A percentile compares a stretch with the other conserved stretches of the same genome.
Evolutionary conservation across 1,140 invertebrate genomes (phyloP).

Genomic region (Drosophila oshimai): DNA sequence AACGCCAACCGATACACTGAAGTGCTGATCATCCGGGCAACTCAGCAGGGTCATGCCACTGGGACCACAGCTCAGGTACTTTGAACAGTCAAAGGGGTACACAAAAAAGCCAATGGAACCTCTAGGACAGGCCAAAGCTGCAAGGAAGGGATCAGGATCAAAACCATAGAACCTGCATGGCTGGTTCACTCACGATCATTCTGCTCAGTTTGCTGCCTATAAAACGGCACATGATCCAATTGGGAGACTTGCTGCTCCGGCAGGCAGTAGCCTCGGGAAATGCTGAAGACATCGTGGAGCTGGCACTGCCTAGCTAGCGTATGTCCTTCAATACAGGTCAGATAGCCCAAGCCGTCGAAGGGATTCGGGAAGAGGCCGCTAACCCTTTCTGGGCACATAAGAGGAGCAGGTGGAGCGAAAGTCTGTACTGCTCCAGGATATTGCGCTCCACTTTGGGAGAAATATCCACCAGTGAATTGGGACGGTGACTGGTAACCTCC

Average conservation of each 20-base stretch:
- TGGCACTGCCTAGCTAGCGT: conserved; percentile 72
- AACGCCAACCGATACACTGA: conserved; percentile 39
- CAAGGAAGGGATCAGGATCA: not conserved
- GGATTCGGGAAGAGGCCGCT: conserved; percentile 80
- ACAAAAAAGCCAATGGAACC: conserved; percentile 84
- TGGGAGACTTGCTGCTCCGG: conserved; percentile 4
- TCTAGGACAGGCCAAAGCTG: conserved; percentile 79
- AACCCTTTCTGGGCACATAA: conserved; percentile 41
- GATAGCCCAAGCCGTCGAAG: conserved; percentile 85
- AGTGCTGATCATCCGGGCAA: conserved; percentile 83
- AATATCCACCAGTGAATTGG: not conserved
- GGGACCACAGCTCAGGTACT: conserved; percentile 86
- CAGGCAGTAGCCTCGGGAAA: conserved; percentile 47
- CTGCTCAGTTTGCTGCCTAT: not conserved
- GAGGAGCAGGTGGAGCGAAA: not conserved
- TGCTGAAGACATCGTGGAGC: conserved; percentile 38
- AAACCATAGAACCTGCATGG: not conserved
- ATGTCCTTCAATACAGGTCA: conserved; percentile 85
- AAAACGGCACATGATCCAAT: conserved; percentile 34
- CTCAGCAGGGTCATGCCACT: conserved; percentile 83
- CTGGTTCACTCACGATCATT: conserved; percentile 21
- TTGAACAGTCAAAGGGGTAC: conserved; percentile 86
- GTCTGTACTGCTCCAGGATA: not conserved
- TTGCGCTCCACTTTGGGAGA: not conserved
- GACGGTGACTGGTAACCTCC: not conserved